phyloP scores from a whole-genome alignment of 2,888 invertebrate genomes.

The Dasypolia templi region DNA sequence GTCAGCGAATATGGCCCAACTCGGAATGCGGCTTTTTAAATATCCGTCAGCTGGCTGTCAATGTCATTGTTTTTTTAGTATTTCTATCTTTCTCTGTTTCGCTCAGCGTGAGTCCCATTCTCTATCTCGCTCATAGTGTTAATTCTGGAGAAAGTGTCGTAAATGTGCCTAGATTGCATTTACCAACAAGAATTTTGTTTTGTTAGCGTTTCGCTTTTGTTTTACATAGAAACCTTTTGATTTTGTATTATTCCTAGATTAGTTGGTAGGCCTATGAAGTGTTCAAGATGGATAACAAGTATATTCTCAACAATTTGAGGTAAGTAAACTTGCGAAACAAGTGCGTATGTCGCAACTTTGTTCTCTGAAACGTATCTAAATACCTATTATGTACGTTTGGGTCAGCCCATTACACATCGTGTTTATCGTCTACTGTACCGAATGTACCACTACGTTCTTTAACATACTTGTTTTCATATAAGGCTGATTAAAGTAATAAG shows the following conservation, averaged over 20 bases:
- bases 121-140: conserved; percentile 29
- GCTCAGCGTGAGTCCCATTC: neutral
- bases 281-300: conserved; percentile 82
- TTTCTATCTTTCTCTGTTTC: conserved; percentile 32
- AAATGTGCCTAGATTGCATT: conserved; percentile 17
- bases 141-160: conserved; percentile 54
- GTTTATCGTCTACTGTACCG: neutral
- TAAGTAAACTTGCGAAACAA: conserved; percentile 69
- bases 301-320: conserved; percentile 85
- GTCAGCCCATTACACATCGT: conserved; percentile 15
- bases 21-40: no score
- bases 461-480: neutral
- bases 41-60: conserved; percentile 52
- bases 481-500: neutral
- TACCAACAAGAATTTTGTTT: conserved; percentile 51
- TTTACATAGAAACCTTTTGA: conserved; percentile 12
- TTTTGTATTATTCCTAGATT: neutral
- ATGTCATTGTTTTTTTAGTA: conserved; percentile 13
- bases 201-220: conserved; percentile 47
- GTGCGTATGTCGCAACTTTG: conserved; percentile 59
- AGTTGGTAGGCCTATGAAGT: conserved; percentile 61
- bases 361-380: conserved; percentile 45
- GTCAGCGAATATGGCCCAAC: no score
- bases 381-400: conserved; percentile 31
- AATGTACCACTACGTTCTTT: neutral